Conservation (phyloP, 2,113 vertebrate genomes). For the Trochalopteron elliotii region DNA sequence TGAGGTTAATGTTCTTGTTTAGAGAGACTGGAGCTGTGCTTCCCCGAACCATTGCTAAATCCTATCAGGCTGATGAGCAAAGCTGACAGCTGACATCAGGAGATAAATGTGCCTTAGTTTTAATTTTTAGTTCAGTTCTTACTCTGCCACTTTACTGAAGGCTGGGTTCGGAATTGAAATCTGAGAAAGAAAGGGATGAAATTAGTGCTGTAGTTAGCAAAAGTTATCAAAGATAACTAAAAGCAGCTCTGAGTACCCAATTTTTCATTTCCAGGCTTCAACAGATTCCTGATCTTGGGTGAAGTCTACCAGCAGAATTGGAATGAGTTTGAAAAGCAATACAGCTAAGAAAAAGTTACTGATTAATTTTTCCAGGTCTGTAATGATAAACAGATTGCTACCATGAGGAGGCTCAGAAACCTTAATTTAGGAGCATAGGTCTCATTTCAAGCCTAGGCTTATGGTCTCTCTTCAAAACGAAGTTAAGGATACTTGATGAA, state of each 20-base stretch:
- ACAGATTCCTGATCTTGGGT: background rate
- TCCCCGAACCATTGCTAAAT: background rate
- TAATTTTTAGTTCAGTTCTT: background rate
- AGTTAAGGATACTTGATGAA: background rate
- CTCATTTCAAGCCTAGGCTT: background rate
- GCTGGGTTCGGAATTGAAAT: background rate
- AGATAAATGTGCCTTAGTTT: constrained; percentile 27
- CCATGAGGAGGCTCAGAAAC: background rate
- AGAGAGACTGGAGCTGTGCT: background rate
- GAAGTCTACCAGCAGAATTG: background rate
- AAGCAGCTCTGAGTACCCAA: background rate
- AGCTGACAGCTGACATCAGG: constrained; percentile 19
- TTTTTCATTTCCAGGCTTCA: background rate
- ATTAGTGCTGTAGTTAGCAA: background rate
- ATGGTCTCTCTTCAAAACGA: background rate
- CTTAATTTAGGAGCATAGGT: background rate
- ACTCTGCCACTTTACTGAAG: background rate
- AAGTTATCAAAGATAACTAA: background rate
- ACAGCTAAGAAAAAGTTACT: background rate
- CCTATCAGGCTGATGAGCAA: background rate
- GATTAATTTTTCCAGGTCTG: background rate
- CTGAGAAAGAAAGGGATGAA: background rate
- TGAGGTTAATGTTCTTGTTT: constrained; percentile 5
- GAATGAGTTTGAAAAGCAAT: background rate
- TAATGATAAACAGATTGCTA: background rate